Percentiles rank a stretch among this genome's conserved stretches.
phyloP scores from a whole-genome alignment of 2,888 invertebrate genomes.

The Craniophora ligustri region DNA sequence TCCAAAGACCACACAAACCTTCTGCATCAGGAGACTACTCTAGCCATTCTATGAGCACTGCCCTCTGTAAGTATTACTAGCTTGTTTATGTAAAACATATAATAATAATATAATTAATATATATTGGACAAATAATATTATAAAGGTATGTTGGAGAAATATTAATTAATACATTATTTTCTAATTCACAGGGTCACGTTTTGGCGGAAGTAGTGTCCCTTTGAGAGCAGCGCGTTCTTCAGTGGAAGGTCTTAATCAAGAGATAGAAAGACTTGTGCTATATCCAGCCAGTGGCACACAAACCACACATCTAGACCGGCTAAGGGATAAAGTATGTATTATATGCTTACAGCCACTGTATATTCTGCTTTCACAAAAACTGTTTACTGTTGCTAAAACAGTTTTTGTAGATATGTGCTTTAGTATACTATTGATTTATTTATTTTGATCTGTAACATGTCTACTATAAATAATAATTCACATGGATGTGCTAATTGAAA shows the following conservation, averaged over 20 bases:
- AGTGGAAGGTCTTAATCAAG: constrained; percentile 95
- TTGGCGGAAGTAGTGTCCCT: constrained; percentile 82
- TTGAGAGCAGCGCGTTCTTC: constrained; percentile 93
- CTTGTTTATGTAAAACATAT: too few species aligned
- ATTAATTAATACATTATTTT: neutral
- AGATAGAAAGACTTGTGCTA: constrained; percentile 94
- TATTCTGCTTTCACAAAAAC: too few species aligned
- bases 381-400: too few species aligned
- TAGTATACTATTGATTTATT: too few species aligned
- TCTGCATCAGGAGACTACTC: constrained; percentile 80
- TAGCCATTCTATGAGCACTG: constrained; percentile 81
- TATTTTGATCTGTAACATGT: neutral
- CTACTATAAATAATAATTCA: constrained; percentile 9
- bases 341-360: neutral
- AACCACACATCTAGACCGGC: constrained; percentile 82
- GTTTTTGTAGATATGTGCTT: too few species aligned
- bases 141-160: too few species aligned
- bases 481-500: constrained; percentile 1
- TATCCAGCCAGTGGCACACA: constrained; percentile 86
- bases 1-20: constrained; percentile 80
- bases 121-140: neutral
- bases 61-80: constrained; percentile 81
- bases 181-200: constrained; percentile 73
- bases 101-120: too few species aligned
- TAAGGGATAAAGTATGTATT: constrained; percentile 89